phyloP scores from a whole-genome alignment of 2,888 invertebrate species.

The Apodemia hepburni region DNA sequence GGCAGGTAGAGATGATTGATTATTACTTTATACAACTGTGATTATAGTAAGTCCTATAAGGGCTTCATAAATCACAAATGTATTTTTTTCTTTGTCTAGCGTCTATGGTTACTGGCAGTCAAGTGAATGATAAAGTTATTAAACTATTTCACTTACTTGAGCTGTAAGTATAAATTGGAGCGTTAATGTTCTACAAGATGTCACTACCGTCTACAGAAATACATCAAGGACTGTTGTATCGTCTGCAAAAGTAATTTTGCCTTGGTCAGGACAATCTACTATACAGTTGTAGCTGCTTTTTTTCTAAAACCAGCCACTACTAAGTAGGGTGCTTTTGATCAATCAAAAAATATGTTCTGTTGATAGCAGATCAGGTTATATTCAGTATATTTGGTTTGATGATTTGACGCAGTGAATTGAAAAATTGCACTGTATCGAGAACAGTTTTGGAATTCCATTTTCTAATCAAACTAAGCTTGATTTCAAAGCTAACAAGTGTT shows the following conservation, averaged over 20 bases:
- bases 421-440: too few relatives aligned
- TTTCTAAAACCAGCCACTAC: neutral
- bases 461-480: neutral
- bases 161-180: neutral
- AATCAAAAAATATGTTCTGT: too few relatives aligned
- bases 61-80: slow-evolving; percentile 1
- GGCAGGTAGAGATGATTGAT: slow-evolving; percentile 2
- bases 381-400: too few relatives aligned
- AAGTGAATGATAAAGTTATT: neutral
- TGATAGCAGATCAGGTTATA: too few relatives aligned
- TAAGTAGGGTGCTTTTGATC: neutral
- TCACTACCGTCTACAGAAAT: neutral
- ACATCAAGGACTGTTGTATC: neutral
- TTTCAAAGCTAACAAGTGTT: neutral
- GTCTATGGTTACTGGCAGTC: neutral
- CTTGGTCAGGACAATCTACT: neutral
- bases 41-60: neutral
- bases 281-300: neutral
- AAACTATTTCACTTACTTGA: neutral
- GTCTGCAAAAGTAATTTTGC: neutral
- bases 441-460: neutral
- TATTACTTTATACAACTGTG: neutral
- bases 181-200: neutral
- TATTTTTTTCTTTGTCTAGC: neutral
- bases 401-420: too few relatives aligned